Percentiles rank a stretch among this genome's conserved stretches.
These are phyloP conservation scores for Neopelma chrysocephalum DNA, from an alignment of 2,797 vertebrate species.

Conservation along the genomic window DNA sequence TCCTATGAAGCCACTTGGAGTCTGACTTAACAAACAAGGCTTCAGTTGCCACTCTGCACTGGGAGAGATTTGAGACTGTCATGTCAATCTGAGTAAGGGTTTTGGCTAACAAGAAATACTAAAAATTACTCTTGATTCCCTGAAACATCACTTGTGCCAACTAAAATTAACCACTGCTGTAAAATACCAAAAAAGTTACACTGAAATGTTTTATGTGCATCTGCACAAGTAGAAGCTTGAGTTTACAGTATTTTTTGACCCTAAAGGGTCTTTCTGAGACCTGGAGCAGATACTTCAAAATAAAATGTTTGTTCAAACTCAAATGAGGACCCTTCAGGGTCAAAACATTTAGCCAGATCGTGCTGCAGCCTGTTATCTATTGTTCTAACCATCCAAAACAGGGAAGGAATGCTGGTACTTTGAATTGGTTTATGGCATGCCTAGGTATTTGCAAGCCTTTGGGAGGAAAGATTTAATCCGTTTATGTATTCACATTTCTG, in stretches of 20 bases:
- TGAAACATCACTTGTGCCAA: neutral
- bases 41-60: neutral
- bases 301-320: constrained; percentile 23
- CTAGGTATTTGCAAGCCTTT: neutral
- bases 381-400: constrained; percentile 27
- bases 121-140: neutral
- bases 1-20: neutral
- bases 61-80: neutral
- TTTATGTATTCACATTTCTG: neutral
- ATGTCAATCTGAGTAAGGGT: neutral
- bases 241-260: constrained; percentile 20
- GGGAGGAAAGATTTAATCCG: neutral
- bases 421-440: neutral
- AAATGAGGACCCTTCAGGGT: constrained; percentile 1
- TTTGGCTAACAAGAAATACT: neutral
- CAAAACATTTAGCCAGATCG: constrained; percentile 26
- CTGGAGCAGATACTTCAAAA: constrained; percentile 29
- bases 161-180: neutral
- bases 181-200: neutral
- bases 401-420: neutral
- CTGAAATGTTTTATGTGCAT: neutral
- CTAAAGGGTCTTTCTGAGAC: constrained; percentile 22
- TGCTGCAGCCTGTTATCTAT: constrained; percentile 52
- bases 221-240: constrained; percentile 29
- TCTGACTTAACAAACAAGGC: neutral